Evolutionary conservation across 2,888 invertebrate species (phyloP), one percentile per base, ranked within the genome.

Genomic region (Drosophila neotestacea): DNA sequence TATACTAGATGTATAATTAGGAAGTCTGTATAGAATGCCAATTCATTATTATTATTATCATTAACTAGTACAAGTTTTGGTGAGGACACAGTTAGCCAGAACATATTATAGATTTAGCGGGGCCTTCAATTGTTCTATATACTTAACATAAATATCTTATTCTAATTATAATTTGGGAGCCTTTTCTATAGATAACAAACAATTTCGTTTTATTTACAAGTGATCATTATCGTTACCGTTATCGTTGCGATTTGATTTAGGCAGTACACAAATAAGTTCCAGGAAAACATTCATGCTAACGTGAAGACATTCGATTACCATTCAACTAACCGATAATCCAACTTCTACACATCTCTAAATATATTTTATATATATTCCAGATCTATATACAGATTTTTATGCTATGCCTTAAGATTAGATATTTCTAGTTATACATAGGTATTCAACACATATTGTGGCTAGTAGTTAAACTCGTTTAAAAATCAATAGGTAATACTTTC

Each of bases 401-500:
- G 44, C 79, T 73, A 80, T 65, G 56, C 44, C 66, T 79, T 79
- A 78, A 6, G 59, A 10, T 55, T 82, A 81, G 59, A 65, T 65
- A 68, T 67, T 64, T 51, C 71, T 78, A 67, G 62, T 39, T 68
- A 73, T 73, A 79, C 62, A 51, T 81, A 70, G 66, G 61, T 80
- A 77, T 54, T 72, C 63, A 65, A 64, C 83, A 78, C 70, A 55
- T 67, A 70, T 28, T 63, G 67, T 62, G 70, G 73, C 64, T 75
- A 79, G 66, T 72, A 58, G 76, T 75, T 79, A 68, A 50, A 75
- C 79, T 79, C 55, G 71, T 59, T 48, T 67, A 22, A 77, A 88
- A 84, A 88, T 84, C 77, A 85, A 80, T 77, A 58, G 81, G 70
- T 88, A 88, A 88, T 85, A 88, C 89, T 88, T 88, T 81, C 58